These are phyloP conservation scores for Tamias sibiricus DNA, from an alignment of 2,113 vertebrate genomes.

Conservation along the genomic window DNA sequence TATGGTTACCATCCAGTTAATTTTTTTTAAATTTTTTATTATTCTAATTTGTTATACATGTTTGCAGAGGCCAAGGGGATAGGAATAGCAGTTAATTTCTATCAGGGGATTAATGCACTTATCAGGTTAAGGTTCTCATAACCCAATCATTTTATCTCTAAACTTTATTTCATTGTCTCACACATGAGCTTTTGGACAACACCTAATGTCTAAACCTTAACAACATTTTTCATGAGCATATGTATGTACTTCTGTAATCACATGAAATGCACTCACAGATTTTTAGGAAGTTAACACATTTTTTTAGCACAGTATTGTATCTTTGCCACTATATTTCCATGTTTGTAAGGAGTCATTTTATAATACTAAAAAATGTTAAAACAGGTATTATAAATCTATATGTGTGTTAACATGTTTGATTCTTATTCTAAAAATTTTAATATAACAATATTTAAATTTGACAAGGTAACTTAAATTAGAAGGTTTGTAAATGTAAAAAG, in stretches of 20 bases:
- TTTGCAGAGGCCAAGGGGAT: too few relatives aligned
- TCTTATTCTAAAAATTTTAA: background rate
- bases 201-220: too few relatives aligned
- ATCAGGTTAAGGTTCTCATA: too few relatives aligned
- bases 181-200: too few relatives aligned
- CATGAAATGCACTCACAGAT: background rate
- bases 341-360: background rate
- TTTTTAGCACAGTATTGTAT: background rate
- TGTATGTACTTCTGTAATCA: background rate
- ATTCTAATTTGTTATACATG: too few relatives aligned
- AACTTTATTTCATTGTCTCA: too few relatives aligned
- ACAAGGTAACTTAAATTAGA: background rate
- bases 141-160: too few relatives aligned
- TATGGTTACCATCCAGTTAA: too few relatives aligned
- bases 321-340: background rate
- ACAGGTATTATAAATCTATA: background rate
- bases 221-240: background rate
- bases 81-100: too few relatives aligned
- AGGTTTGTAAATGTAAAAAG: background rate
- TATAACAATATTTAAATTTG: background rate
- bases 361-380: background rate
- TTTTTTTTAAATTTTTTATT: too few relatives aligned
- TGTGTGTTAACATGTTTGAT: background rate
- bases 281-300: background rate
- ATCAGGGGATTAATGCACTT: too few relatives aligned